A percentile compares a stretch with the other conserved stretches of the same genome.
These are phyloP conservation scores for Ornithoptera priamus DNA, from an alignment of 2,888 invertebrate genomes.

Conservation along the genomic window DNA sequence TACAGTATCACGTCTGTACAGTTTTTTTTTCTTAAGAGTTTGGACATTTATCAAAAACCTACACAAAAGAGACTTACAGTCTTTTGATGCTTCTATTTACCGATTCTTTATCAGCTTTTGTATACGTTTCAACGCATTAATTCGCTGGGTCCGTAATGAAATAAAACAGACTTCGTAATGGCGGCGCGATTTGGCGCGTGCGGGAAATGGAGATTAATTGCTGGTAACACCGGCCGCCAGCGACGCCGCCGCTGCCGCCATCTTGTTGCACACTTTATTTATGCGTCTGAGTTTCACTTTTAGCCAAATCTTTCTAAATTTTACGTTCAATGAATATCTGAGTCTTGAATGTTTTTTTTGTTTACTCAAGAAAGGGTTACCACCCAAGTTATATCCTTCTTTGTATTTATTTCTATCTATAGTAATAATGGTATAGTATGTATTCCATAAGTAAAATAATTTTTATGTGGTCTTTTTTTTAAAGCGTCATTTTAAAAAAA, in stretches of 20 bases:
- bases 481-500: too few species aligned
- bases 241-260: slow-evolving; percentile 51
- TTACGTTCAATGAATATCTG: background rate
- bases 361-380: background rate
- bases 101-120: slow-evolving; percentile 63
- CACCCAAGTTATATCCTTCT: too few species aligned
- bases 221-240: slow-evolving; percentile 63
- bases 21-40: slow-evolving; percentile 37
- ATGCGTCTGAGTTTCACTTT: slow-evolving; percentile 57
- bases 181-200: slow-evolving; percentile 70
- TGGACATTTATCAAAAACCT: slow-evolving; percentile 52
- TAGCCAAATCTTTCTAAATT: slow-evolving; percentile 19
- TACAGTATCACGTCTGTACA: background rate
- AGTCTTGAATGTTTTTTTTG: background rate
- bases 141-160: slow-evolving; percentile 72
- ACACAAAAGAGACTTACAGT: slow-evolving; percentile 61
- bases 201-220: slow-evolving; percentile 77
- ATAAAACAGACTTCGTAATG: slow-evolving; percentile 73
- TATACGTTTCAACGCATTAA: slow-evolving; percentile 68
- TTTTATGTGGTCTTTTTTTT: too few species aligned
- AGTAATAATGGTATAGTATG: too few species aligned
- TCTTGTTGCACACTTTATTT: slow-evolving; percentile 69
- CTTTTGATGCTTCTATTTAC: slow-evolving; percentile 49
- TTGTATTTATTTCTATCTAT: too few species aligned
- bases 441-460: too few species aligned